phyloP scores from a whole-genome alignment of 92 coral and sea anemone species.

The Hydrozoanthus gracilis region DNA sequence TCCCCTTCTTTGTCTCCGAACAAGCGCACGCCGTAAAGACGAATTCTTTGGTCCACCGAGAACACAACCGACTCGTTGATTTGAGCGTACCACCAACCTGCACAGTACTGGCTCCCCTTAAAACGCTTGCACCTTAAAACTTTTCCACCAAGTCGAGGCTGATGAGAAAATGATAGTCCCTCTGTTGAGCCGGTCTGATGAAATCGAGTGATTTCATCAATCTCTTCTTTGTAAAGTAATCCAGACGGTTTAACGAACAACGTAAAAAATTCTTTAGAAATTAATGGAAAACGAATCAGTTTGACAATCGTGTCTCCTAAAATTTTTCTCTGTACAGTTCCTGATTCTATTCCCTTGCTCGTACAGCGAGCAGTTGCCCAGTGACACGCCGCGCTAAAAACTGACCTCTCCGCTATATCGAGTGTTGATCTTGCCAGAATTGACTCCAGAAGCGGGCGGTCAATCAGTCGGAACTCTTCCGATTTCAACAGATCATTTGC shows the following conservation, averaged over 20 bases:
- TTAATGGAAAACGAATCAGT: slow-evolving; percentile 58
- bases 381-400: slow-evolving; percentile 50
- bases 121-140: slow-evolving; percentile 15
- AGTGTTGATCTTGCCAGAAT: slow-evolving; percentile 40
- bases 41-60: slow-evolving; percentile 28
- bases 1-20: slow-evolving; percentile 47
- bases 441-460: slow-evolving; percentile 20
- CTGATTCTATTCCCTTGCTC: neutral
- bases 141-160: neutral
- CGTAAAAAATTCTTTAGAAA: slow-evolving; percentile 60
- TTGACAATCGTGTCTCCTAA: slow-evolving; percentile 60
- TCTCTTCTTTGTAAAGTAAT: slow-evolving; percentile 32
- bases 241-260: slow-evolving; percentile 41
- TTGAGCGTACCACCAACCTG: slow-evolving; percentile 19
- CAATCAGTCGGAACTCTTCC: slow-evolving; percentile 33
- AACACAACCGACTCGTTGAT: slow-evolving; percentile 42
- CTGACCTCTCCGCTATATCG: slow-evolving; percentile 3
- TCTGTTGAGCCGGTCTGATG: neutral
- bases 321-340: slow-evolving; percentile 27
- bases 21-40: slow-evolving; percentile 43
- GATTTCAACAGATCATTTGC: slow-evolving; percentile 42
- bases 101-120: neutral
- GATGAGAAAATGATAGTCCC: neutral
- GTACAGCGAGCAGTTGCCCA: slow-evolving; percentile 50
- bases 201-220: neutral